These are phyloP conservation scores for Mormyrus iriodes DNA, from an alignment of 2,113 vertebrate genomes.

Conservation along the genomic window DNA sequence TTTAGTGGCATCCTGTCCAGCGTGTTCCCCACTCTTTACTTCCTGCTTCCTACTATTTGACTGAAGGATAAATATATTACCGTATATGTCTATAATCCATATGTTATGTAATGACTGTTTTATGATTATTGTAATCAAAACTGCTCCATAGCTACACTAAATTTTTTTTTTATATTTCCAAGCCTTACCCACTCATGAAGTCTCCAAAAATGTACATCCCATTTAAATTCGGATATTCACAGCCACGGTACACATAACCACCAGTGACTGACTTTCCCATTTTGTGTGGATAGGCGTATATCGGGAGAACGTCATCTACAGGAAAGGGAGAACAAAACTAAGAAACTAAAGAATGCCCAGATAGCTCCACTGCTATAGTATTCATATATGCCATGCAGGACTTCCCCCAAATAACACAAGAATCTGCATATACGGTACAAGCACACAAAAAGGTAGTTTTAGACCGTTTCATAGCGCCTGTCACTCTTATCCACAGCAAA, in stretches of 20 bases:
- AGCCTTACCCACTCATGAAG: constrained; percentile 91
- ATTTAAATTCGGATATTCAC: constrained; percentile 87
- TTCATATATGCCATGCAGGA: background rate
- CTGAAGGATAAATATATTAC: background rate
- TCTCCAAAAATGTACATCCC: constrained; percentile 96
- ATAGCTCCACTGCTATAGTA: background rate
- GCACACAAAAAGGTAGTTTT: background rate
- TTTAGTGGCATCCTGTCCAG: background rate
- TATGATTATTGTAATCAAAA: background rate
- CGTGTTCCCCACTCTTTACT: background rate
- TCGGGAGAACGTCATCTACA: constrained; percentile 83
- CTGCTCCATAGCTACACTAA: background rate
- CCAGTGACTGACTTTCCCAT: constrained; percentile 90
- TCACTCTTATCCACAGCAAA: background rate
- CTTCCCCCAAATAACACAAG: background rate
- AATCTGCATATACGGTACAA: background rate
- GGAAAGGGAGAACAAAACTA: background rate
- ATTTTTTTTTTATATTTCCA: background rate
- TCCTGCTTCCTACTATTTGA: background rate
- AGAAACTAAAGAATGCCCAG: background rate
- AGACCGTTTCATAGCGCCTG: background rate
- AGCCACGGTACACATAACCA: constrained; percentile 88
- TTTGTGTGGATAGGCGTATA: constrained; percentile 87
- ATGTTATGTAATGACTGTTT: background rate
- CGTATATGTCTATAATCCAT: background rate